These are phyloP conservation scores for Oscheius onirici DNA, from an alignment of 2,888 invertebrate genomes.

Conservation along the genomic window DNA sequence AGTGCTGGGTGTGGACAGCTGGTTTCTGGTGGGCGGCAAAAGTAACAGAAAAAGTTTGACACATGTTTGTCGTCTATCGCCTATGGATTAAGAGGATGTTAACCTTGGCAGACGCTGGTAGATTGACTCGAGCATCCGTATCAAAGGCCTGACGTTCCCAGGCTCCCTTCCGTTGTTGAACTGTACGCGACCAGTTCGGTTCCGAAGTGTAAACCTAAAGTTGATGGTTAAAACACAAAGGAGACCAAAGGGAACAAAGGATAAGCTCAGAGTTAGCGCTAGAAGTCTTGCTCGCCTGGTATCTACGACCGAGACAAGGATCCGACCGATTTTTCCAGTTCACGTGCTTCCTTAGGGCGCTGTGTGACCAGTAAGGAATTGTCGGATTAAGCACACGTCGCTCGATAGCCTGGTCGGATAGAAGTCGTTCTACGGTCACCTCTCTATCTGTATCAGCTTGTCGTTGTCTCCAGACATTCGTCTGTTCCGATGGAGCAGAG, in stretches of 20 bases:
- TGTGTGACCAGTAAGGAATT: slow-evolving; percentile 58
- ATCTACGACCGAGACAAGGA: slow-evolving; percentile 50
- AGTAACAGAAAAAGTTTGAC: slow-evolving; percentile 24
- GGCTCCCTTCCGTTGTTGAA: slow-evolving; percentile 60
- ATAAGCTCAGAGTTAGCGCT: not conserved
- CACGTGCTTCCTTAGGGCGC: slow-evolving; percentile 54
- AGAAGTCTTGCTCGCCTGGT: slow-evolving; percentile 38
- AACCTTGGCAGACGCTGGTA: slow-evolving; percentile 65
- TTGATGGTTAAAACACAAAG: not conserved
- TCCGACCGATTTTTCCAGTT: slow-evolving; percentile 58
- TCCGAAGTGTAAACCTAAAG: slow-evolving; percentile 62
- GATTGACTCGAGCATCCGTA: slow-evolving; percentile 58
- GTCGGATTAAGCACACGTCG: slow-evolving; percentile 39
- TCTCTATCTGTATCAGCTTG: slow-evolving; percentile 46
- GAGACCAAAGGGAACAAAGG: not conserved
- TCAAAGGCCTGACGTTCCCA: slow-evolving; percentile 65
- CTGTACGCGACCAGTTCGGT: slow-evolving; percentile 67
- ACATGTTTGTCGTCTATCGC: not conserved
- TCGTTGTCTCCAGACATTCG: slow-evolving; percentile 46
- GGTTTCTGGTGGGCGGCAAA: slow-evolving; percentile 22
- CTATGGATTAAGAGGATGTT: not conserved
- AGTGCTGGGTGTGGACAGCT: slow-evolving; percentile 27
- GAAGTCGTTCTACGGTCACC: slow-evolving; percentile 60
- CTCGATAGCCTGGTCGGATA: slow-evolving; percentile 59
- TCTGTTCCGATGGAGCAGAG: slow-evolving; percentile 53